phyloP scores from a whole-genome alignment of 53 echinoderm and acorn worm genomes.

The Paracentrotus lividus region DNA sequence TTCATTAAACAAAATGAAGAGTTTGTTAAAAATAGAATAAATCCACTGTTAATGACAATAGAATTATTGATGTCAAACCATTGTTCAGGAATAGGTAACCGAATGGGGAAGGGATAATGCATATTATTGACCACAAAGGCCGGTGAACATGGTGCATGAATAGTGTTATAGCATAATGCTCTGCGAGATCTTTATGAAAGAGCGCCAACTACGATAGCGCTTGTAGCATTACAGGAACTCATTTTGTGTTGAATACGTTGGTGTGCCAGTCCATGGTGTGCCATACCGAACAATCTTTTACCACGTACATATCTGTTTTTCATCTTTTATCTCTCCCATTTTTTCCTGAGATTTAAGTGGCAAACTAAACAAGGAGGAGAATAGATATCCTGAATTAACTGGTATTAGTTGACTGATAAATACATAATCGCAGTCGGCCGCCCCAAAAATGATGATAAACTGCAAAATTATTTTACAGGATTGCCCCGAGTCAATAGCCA shows the following conservation, averaged over 20 bases:
- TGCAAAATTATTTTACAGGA: neutral
- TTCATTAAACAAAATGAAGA: too few species aligned
- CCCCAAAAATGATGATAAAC: neutral
- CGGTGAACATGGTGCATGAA: too few species aligned
- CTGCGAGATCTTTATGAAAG: neutral
- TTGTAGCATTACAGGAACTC: too few species aligned
- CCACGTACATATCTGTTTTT: neutral
- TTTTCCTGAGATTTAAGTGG: neutral
- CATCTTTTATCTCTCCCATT: neutral
- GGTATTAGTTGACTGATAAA: neutral
- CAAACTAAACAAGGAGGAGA: neutral
- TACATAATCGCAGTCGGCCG: neutral
- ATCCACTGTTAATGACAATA: too few species aligned
- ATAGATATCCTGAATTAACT: neutral
- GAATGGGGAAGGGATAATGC: too few species aligned
- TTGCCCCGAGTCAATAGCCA: neutral
- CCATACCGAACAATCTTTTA: too few species aligned
- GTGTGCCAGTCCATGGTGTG: neutral
- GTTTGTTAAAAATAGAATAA: too few species aligned
- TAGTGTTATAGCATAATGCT: too few species aligned
- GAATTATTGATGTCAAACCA: too few species aligned
- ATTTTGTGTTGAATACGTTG: neutral
- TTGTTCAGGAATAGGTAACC: too few species aligned
- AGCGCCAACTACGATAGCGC: neutral
- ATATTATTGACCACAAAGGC: too few species aligned